Evolutionary conservation across 2,888 invertebrate species (phyloP).

Genomic region (Adela reaumurella): DNA sequence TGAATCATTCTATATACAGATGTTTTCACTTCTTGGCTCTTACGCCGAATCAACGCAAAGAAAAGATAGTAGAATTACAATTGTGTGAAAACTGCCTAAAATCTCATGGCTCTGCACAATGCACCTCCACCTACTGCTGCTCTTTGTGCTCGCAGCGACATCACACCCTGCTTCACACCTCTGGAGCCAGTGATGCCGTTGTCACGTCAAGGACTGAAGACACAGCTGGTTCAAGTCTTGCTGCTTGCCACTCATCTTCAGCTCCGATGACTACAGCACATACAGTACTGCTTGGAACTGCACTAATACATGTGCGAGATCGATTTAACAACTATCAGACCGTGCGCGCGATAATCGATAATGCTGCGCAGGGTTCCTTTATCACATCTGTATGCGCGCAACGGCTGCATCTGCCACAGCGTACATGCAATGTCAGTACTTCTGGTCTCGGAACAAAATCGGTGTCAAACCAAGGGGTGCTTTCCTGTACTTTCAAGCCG

Average conservation of each 20-base stretch:
- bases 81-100: constrained; percentile 1
- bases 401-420: constrained; percentile 3
- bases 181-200: background rate
- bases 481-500: constrained; percentile 5
- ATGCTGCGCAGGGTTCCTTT: constrained; percentile 5
- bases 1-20: background rate
- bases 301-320: background rate
- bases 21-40: background rate
- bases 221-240: background rate
- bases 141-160: constrained; percentile 2
- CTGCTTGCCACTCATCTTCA: background rate
- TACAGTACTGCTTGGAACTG: constrained; percentile 3
- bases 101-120: background rate
- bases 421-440: constrained; percentile 2
- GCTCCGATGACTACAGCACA: background rate
- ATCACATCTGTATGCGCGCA: constrained; percentile 4
- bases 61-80: background rate
- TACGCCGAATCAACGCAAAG: background rate
- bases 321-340: background rate
- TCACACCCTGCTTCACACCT: constrained; percentile 4
- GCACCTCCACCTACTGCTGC: constrained; percentile 1
- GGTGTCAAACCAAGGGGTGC: constrained; percentile 4
- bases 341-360: constrained; percentile 5
- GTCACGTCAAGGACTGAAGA: background rate
- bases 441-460: constrained; percentile 1